phyloP scores from a whole-genome alignment of 2,113 vertebrate genomes.

The Lasiurus cinereus region DNA sequence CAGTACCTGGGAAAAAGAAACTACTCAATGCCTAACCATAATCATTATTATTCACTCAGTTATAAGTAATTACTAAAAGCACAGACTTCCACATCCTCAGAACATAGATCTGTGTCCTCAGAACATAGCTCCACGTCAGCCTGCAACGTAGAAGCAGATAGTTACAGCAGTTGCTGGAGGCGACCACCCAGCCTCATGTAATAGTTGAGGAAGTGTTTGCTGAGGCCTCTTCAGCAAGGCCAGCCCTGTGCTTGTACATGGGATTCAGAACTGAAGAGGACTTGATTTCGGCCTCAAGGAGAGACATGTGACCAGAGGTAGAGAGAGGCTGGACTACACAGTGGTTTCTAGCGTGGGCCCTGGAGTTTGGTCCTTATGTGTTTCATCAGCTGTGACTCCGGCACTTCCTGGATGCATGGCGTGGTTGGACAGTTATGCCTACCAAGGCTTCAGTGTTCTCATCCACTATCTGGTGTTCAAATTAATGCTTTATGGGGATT shows the following conservation, averaged over 20 bases:
- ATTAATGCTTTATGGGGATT: not conserved
- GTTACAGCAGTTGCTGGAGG: not conserved
- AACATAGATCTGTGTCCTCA: not conserved
- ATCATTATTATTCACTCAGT: not conserved
- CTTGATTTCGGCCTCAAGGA: not conserved
- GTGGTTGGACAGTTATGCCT: not conserved
- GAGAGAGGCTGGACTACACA: not conserved
- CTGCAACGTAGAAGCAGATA: not conserved
- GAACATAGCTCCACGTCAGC: not conserved
- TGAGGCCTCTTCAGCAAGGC: not conserved
- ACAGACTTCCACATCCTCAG: not conserved
- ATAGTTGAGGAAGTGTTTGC: not conserved
- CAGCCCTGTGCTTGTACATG: not conserved
- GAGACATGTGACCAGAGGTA: not conserved
- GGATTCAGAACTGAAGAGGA: not conserved
- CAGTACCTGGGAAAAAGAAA: not conserved
- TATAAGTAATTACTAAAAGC: not conserved
- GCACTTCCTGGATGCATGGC: not conserved
- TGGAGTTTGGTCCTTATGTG: not conserved
- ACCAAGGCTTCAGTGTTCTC: not conserved
- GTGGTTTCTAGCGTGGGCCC: not conserved
- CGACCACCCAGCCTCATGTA: not conserved
- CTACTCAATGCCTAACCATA: not conserved
- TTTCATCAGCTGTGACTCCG: not conserved
- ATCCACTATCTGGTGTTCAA: not conserved